Base-by-base conservation (phyloP, 2,888 invertebrate genomes). In the Lamproptera curius region DNA sequence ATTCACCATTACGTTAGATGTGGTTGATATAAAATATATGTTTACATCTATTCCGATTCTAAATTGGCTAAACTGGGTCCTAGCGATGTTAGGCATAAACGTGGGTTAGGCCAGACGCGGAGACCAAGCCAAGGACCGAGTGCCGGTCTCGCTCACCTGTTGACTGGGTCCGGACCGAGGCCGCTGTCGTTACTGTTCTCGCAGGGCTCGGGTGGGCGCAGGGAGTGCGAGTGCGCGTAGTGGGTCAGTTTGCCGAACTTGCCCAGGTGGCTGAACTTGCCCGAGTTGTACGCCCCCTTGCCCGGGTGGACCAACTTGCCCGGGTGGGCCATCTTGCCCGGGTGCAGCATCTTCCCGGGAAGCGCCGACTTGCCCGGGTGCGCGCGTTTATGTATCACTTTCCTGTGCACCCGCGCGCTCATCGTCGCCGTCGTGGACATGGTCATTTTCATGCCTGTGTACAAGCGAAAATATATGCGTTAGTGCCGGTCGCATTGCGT, bases 101-200 rank as follows among this genome's bases (percentile, higher is more conserved):
- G 26, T 16, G 35, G 3, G 20, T 20, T 6, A 3, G 20, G 4
- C 6, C 4, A 20, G 20, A 20, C 20, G 3, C 20, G 20, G 20
- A 20, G n/a, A n/a, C n/a, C n/a, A n/a, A n/a, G n/a, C n/a, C n/a
- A n/a, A n/a, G n/a, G n/a, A n/a, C n/a, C n/a, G n/a, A n/a, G n/a
- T n/a, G n/a, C 16, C 20, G 20, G 20, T 20, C 20, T 37, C 28
- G 47, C 72, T 75, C 73, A 86, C 86, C 86, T 86, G 79, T 78
- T 76, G 37, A 71, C 65, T 57, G 90, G 92, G 73, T 96, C 96
- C 57, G 94, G 94, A 50, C 95, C 96, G 59, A 96, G 90, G 20
- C 96, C 96, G 59, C 96, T 96, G 81, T 96, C 96, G 86, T 95
- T 95, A 54, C 95, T 96, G 81, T 94, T 95, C 75, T 96, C 95